Evolutionary conservation across 1,140 invertebrate genomes (phyloP), one percentile per base, ranked within the genome.

Genomic region (Macrosteles quadrilineatus): DNA sequence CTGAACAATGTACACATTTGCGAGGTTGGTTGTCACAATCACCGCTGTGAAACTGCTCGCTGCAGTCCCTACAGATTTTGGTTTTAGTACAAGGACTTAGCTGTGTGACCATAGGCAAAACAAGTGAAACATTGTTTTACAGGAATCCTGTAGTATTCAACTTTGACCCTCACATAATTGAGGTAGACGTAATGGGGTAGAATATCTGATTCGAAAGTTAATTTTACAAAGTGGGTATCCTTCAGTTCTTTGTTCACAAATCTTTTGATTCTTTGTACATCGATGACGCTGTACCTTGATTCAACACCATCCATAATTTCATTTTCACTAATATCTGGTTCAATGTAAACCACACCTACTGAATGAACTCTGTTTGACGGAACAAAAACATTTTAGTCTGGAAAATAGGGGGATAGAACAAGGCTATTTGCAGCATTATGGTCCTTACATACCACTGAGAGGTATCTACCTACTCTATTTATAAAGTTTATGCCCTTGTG

Each of bases 41-140:
- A 25, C 57, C 29, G 32, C 14, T 14, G 14, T 50, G 47, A 50
- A 50, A 19, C 17, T 19, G 4, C 3, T 19, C 17, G 21, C 57
- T 23, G 29, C 57, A 62, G 29, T 62, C 19, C 29, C 57, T 11
- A 23, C 57, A 62, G 11, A 62, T 2, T 30, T 27, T 62, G 3
- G 11, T 31, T 25, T 62, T 62, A 9, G 9, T 25, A 23, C 57
- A 62, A 2, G 57, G 23, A 14, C 4, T n/a, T 50, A 19, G 47
- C 47, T 50, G n/a, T n/a, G 21, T 50, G 47, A n/a, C 47, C n/a
- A n/a, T 9, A 50, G 4, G 47, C 47, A 50, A 50, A 50, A n/a
- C 47, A 25, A 6, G 2, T 17, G 27, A 25, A 62, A 19, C 57
- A 62, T 19, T 62, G 57, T 27, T 27, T 62, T 11, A 62, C 29